These are phyloP conservation scores for Gallinago media DNA, from an alignment of 2,113 vertebrate genomes.

Conservation along the genomic window DNA sequence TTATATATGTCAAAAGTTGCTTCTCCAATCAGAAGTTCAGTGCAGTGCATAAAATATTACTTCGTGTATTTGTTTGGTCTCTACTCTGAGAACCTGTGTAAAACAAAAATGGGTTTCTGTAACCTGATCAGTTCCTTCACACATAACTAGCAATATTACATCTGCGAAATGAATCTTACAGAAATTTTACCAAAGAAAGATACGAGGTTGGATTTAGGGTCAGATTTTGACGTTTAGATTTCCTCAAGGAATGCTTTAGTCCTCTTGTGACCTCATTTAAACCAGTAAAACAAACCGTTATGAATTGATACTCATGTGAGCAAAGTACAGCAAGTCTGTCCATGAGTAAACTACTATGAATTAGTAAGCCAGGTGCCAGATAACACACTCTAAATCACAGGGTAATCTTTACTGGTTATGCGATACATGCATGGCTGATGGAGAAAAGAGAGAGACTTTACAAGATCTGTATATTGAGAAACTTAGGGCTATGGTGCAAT, in stretches of 20 bases:
- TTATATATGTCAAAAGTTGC: constrained; percentile 8
- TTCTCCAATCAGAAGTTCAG: neutral
- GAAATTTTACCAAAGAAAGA: neutral
- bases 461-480: neutral
- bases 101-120: neutral
- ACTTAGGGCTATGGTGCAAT: neutral
- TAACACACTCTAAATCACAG: neutral
- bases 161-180: neutral
- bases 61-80: neutral
- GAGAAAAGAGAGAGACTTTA: neutral
- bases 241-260: neutral
- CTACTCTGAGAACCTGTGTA: neutral
- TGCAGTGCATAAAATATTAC: neutral
- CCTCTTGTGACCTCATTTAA: neutral
- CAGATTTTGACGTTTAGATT: neutral
- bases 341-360: neutral
- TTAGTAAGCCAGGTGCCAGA: neutral
- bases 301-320: neutral
- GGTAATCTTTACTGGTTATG: neutral
- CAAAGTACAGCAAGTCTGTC: neutral
- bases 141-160: neutral
- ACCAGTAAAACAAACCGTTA: neutral
- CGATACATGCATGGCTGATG: neutral
- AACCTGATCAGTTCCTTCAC: neutral
- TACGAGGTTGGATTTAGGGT: neutral